Conservation (phyloP, 2,113 vertebrate species). For the human region GRCh38 chrX:136348501-136349000, state of each 20-base stretch:
- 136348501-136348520: background rate
- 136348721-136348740: background rate
- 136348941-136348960: slow-evolving; percentile 9
- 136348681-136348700: background rate
- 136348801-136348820: slow-evolving; percentile 1
- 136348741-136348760: slow-evolving; percentile 18
- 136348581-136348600: slow-evolving; percentile 12
- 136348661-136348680: slow-evolving; percentile 6
- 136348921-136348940: slow-evolving; percentile 12
- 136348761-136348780: slow-evolving; percentile 28
- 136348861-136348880: background rate
- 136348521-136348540: slow-evolving; percentile 3
- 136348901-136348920: background rate
- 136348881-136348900: background rate
- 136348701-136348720: background rate
- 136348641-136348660: slow-evolving; percentile 16
- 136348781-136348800: slow-evolving; percentile 14
- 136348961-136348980: background rate
- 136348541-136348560: background rate
- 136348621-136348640: background rate
- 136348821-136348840: background rate
- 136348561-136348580: slow-evolving; percentile 7
- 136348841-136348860: background rate
- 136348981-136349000: slow-evolving; percentile 5
- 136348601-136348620: slow-evolving; percentile 12